Evolutionary conservation across 2,113 vertebrate genomes (phyloP), one percentile per base, ranked within the genome.

Genomic region (Acrocephalus arundinaceus): DNA sequence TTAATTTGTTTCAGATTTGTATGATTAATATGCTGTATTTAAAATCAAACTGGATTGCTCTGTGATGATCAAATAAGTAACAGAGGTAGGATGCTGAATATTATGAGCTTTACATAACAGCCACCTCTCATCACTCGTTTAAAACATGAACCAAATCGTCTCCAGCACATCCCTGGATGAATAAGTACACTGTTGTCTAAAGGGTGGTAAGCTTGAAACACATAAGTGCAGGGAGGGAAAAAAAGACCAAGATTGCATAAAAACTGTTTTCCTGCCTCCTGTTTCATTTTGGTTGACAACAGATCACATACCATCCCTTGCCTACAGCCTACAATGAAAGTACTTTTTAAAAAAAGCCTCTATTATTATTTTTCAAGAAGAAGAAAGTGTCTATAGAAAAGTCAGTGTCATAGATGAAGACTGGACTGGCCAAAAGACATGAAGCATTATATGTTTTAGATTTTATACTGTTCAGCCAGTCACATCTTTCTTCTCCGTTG

Each of bases 1-100:
- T 21, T 59, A 25, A 28, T 76, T 76, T 80, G 4, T 78, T 81
- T 72, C 35, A 61, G 8, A 52, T 79, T 76, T 72, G 6, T 63
- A 37, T 71, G 17, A 65, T 68, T 39, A 78, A 55, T 59, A 57
- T 25, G 11, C 2, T 45, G 18, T n/a, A 39, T 73, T 72, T 71
- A 87, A 95, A 82, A 81, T 43, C 25, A 72, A 68, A 23, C 31
- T 74, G 39, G 10, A 71, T 85, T 62, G 18, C 23, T 94, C 59
- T 85, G 21, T 79, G 45, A 65, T 81, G 33, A 65, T 75, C 31
- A 55, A 67, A 68, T 48, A 93, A 68, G 4, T 63, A 48, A 65
- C 24, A 65, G 39, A 66, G 20, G 15, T 58, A 63, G 24, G 57
- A 82, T 55, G 25, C 17, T 80, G 28, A 48, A 8, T 41, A 46